Conservation (phyloP, 2,888 invertebrate genomes). For the Erebia aethiops region DNA sequence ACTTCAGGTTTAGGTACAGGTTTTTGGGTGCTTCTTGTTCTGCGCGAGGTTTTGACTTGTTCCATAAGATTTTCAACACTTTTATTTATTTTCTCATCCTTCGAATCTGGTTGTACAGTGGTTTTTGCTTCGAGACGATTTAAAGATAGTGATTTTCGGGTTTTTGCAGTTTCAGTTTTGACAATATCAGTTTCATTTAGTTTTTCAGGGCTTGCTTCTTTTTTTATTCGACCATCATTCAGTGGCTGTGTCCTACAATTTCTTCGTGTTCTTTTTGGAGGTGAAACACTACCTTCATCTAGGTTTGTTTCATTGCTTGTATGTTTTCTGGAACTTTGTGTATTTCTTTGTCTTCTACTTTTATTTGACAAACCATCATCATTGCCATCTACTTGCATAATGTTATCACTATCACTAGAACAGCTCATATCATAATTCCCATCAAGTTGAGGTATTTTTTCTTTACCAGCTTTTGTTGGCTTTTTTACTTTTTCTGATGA, state of each 20-base stretch:
- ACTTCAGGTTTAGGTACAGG: conserved; percentile 13
- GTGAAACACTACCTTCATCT: conserved; percentile 56
- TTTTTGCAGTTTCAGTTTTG: conserved; percentile 1
- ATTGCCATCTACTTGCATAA: conserved; percentile 67
- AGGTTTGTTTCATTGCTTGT: conserved; percentile 39
- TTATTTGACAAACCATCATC: conserved; percentile 53
- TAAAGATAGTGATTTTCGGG: conserved; percentile 14
- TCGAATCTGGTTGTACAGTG: conserved; percentile 4
- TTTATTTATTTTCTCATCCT: neutral
- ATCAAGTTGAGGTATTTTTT: conserved; percentile 80
- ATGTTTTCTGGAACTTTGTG: conserved; percentile 48
- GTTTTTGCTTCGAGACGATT: conserved; percentile 13
- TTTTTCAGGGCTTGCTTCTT: conserved; percentile 2
- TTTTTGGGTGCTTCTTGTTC: neutral
- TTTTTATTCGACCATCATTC: neutral
- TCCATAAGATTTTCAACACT: neutral
- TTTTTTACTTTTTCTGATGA: conserved; percentile 44
- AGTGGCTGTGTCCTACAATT: conserved; percentile 31
- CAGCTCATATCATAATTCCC: conserved; percentile 71
- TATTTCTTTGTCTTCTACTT: conserved; percentile 52
- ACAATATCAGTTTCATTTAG: neutral
- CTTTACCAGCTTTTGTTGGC: conserved; percentile 44
- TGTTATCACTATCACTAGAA: conserved; percentile 50
- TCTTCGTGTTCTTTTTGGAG: conserved; percentile 62
- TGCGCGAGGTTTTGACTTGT: neutral